Base-by-base conservation (phyloP, 2,113 vertebrate species). In the Aphyosemion australe region DNA sequence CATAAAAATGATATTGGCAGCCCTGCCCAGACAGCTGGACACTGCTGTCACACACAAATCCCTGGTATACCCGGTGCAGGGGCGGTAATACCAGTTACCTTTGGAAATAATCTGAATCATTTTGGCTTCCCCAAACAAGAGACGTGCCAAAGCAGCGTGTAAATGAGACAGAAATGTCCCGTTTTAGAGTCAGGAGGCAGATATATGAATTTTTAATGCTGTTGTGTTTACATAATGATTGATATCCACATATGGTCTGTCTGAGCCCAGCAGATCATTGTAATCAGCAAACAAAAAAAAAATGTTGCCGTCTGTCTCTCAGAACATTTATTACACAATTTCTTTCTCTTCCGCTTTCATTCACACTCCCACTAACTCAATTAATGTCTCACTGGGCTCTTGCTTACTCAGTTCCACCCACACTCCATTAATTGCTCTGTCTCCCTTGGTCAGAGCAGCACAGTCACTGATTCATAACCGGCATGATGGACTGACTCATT, bases 1-100 rank as follows among this genome's bases (percentile, higher is more conserved):
- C 71, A 87, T 86, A 73, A 74, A 84, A 83, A 86, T 82, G 16
- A 78, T 74, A 77, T 70, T 88, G 83, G 83, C 82, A 80, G 64
- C 51, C 18, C 45, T 45, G 68, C 47, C 61, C 48, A 63, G 83
- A 76, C 80, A 86, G 81, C 76, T 84, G 81, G 81, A 89, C 79
- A 62, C 42, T 65, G 59, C 62, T 65, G 61, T 79, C 73, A 72
- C 55, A 45, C 76, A 53, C 57, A 78, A 67, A 82, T 76, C 72
- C 70, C 79, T 58, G 41, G 63, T 69, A 57, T 63, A 65, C 31
- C 42, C 59, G 71, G 55, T 66, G 78, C 75, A 72, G 73, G 64
- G 79, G 83, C 75, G 75, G 82, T 76, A 82, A 78, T 70, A 83
- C 65, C 21, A 67, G 72, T 74, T 85, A 83, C 68, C 72, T 75